Base-by-base conservation (phyloP, 2,888 invertebrate species). In the Elegia similella region DNA sequence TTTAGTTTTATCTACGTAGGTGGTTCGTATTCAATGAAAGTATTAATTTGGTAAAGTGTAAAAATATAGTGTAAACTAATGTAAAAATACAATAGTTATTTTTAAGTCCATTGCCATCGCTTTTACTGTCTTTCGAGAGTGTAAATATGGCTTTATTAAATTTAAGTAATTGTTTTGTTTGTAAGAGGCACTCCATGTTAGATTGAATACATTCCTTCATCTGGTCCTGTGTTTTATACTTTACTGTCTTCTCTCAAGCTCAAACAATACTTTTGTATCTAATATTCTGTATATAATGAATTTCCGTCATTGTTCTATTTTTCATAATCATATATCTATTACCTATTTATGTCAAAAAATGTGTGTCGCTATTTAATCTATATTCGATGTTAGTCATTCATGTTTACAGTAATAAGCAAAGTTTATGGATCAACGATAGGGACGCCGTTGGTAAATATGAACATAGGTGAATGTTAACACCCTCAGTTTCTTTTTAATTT, bases 11-110 rank as follows among this genome's bases (percentile, higher is more conserved):
- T 23, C 42, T 46, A 16, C 7, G 17, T 55, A 55, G 47, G 56
- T 62, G 60, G 69, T 73, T 74, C 73, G 86, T 88, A 86, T 87
- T 86, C 76, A 80, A 80, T 77, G 68, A 80, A 86, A 88, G 88
- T 88, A 88, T 88, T 88, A 87, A 69, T 82, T 83, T 82, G 63
- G 67, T 70, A 61, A 52, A 58, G 64, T 75, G 70, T 76, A 74
- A 65, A 59, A 72, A 67, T 65, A 65, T 69, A 69, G 62, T 78
- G 75, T 80, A 79, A 71, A 76, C 69, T 75, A 73, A 72, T 78
- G 75, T 80, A 74, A 70, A 80, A 72, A 76, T 72, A 69, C 61
- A 62, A 65, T 67, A 63, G 55, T 62, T 66, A 60, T 70, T 69
- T 63, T 64, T 65, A 64, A 62, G 67, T 66, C 63, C 64, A 66